These are phyloP conservation scores for Ornithorhynchus anatinus DNA, from an alignment of 2,113 vertebrate species.

Conservation along the genomic window DNA sequence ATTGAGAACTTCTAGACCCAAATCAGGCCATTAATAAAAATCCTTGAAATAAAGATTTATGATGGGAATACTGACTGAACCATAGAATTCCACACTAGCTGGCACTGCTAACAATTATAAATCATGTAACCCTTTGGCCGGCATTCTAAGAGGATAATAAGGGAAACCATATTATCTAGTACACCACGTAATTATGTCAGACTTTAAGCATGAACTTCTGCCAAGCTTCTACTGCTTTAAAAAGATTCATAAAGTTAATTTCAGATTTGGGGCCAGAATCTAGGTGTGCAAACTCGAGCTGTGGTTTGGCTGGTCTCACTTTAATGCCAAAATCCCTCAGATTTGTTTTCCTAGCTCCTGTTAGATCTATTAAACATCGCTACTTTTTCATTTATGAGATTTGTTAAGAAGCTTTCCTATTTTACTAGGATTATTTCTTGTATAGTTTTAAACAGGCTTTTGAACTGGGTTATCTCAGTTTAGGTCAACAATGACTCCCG, in stretches of 20 bases:
- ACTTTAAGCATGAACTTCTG: neutral
- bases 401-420: conserved; percentile 13
- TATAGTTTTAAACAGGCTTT: no score
- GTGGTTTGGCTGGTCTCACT: neutral
- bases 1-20: neutral
- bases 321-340: neutral
- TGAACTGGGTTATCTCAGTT: no score
- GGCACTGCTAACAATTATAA: neutral
- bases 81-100: neutral
- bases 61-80: conserved; percentile 24
- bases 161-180: conserved; percentile 13
- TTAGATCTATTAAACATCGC: neutral
- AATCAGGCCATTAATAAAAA: neutral
- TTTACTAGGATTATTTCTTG: neutral
- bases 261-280: neutral
- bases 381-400: neutral
- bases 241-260: conserved; percentile 34
- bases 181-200: neutral
- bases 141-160: conserved; percentile 2
- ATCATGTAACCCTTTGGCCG: neutral
- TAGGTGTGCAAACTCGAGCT: neutral
- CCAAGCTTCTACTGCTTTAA: neutral
- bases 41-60: conserved; percentile 34
- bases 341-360: neutral
- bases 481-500: no score